phyloP scores from a whole-genome alignment of 2,888 invertebrate species.

The Salticus scenicus region DNA sequence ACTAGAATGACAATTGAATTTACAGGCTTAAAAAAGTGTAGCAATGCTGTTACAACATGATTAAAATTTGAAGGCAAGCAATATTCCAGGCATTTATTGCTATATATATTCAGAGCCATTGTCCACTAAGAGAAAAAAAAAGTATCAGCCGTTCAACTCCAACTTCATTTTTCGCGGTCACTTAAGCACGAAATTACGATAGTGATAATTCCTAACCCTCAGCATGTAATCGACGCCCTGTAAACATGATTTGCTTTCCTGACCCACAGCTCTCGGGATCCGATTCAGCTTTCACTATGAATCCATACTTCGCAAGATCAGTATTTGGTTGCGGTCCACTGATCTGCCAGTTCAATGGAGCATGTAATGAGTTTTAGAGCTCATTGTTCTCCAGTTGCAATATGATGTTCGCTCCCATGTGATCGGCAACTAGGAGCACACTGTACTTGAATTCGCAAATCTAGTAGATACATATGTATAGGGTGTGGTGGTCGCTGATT shows the following conservation, averaged over 20 bases:
- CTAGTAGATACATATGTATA: no score
- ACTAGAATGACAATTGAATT: no score
- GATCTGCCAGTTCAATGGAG: background rate
- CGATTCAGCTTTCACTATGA: conserved; percentile 1
- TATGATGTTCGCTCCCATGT: background rate
- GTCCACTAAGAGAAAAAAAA: background rate
- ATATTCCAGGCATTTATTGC: no score
- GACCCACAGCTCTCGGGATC: conserved; percentile 10
- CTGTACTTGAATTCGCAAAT: no score
- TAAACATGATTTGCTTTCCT: conserved; percentile 15
- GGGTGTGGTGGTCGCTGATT: no score
- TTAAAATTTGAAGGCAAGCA: no score
- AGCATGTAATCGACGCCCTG: background rate
- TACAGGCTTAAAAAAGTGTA: no score
- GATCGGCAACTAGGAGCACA: no score
- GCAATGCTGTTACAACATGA: no score
- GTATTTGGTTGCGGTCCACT: background rate
- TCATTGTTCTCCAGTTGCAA: background rate
- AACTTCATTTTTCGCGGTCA: background rate
- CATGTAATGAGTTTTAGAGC: background rate
- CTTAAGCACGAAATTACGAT: background rate
- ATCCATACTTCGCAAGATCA: background rate
- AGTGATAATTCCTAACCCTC: background rate
- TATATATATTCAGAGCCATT: no score
- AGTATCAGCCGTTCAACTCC: background rate